Base-by-base conservation (phyloP, 2,113 vertebrate genomes). In the Addax nasomaculatus region DNA sequence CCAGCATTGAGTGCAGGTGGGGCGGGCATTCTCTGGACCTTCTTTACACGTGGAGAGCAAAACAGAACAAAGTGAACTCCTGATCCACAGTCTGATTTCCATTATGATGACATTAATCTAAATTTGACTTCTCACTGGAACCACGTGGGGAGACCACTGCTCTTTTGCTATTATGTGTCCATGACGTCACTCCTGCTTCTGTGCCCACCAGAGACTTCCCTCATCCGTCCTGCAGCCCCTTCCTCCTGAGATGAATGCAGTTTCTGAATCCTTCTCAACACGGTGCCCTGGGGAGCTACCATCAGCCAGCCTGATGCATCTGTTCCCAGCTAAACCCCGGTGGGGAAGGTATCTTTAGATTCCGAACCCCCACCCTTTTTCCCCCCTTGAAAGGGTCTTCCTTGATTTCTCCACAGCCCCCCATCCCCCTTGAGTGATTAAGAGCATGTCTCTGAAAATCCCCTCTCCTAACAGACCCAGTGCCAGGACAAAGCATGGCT, bases 21-120 rank as follows among this genome's bases (percentile, higher is more conserved):
- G 33, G 15, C 3, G 47, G 58, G 90, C 13, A 0, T 43, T 43
- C 39, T 70, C 39, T n/a, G 39, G 30, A 21, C 81, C 45, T 93
- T 55, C 43, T 91, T 85, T 84, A 85, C 79, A 87, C 15, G 1
- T 21, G 16, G 23, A 78, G 49, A 94, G 57, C 43, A 55, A 62
- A 88, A 49, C 15, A 55, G 49, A 94, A 58, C 49, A 14, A 64
- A 79, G 86, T 51, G 79, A 86, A 89, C 45, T 16, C 29, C 30
- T 9, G 30, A 17, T 51, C 85, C 58, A 33, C 73, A 62, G 17
- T 7, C 49, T n/a, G 36, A 17, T 84, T 95, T 90, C 90, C 58
- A 17, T 60, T 53, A 62, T 33, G 87, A 86, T n/a, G 45, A 60
- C 90, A 7, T 33, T 70, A 73, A 84, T 80, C 90, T 87, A 53